phyloP scores from a whole-genome alignment of 1,140 invertebrate species.

The Drosophila melanica region DNA sequence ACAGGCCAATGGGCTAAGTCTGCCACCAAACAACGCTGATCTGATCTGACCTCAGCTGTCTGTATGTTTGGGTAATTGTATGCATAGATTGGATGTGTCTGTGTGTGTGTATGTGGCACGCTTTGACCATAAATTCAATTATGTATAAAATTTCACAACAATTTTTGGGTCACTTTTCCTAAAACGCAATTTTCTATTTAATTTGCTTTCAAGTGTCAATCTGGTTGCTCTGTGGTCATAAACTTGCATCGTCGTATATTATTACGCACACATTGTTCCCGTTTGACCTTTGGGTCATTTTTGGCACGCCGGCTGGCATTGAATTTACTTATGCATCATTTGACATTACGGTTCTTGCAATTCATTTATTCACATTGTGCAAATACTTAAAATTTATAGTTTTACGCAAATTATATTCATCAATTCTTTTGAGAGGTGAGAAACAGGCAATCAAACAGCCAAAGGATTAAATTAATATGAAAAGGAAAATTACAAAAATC shows the following conservation, averaged over 20 bases:
- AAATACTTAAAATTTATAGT: conserved; percentile 21
- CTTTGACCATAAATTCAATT: conserved; percentile 81
- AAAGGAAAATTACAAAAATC: too few species aligned
- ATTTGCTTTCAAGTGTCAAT: conserved; percentile 80
- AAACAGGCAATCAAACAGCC: background rate
- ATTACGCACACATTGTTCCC: conserved; percentile 43
- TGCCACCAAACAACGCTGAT: conserved; percentile 16
- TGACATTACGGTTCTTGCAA: conserved; percentile 74
- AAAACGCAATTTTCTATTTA: conserved; percentile 82
- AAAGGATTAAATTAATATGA: too few species aligned
- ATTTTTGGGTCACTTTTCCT: conserved; percentile 65
- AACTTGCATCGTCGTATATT: conserved; percentile 40
- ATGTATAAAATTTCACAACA: conserved; percentile 83
- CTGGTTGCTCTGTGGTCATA: conserved; percentile 57
- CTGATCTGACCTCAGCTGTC: conserved; percentile 69
- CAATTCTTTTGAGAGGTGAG: conserved; percentile 31
- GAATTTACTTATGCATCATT: conserved; percentile 77
- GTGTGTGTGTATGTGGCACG: conserved; percentile 8
- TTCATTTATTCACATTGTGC: conserved; percentile 68
- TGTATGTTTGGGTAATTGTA: conserved; percentile 53
- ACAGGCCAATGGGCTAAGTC: conserved; percentile 54
- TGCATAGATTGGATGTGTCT: conserved; percentile 48
- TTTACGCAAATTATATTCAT: conserved; percentile 31
- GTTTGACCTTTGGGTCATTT: conserved; percentile 73
- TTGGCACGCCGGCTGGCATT: conserved; percentile 53